Evolutionary conservation across 2,797 vertebrate genomes (phyloP).

Genomic region (Serranus cabrilla): DNA sequence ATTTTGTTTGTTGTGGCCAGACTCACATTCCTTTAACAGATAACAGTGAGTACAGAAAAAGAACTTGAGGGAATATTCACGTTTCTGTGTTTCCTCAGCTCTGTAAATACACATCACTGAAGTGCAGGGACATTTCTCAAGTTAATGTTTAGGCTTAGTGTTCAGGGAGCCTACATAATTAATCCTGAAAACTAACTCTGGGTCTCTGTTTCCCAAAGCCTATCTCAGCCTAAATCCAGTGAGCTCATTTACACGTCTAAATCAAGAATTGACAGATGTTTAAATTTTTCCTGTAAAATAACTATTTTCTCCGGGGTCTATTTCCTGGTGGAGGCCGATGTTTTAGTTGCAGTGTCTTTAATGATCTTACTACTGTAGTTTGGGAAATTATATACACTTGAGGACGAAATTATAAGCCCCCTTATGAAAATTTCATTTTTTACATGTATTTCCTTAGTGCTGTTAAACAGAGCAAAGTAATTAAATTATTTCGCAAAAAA

Average conservation of each 20-base stretch:
- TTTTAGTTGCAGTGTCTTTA: background rate
- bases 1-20: background rate
- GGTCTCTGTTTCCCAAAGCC: background rate
- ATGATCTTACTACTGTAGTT: too few species aligned
- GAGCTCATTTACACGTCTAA: background rate
- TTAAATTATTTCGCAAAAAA: too few species aligned
- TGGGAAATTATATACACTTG: too few species aligned
- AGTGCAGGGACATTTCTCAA: background rate
- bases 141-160: background rate
- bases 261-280: conserved; percentile 17
- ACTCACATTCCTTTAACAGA: background rate
- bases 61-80: background rate
- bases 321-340: background rate
- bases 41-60: background rate
- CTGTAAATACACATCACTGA: background rate
- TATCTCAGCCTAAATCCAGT: conserved; percentile 1
- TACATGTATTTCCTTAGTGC: too few species aligned
- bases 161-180: background rate
- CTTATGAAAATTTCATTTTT: too few species aligned
- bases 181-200: background rate
- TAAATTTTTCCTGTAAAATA: background rate
- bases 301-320: background rate
- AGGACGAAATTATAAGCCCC: too few species aligned
- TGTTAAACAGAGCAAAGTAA: too few species aligned
- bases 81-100: background rate